phyloP scores from a whole-genome alignment of 37 sponge, comb jelly and placozoan species.

The Mnemiopsis leidyi region DNA sequence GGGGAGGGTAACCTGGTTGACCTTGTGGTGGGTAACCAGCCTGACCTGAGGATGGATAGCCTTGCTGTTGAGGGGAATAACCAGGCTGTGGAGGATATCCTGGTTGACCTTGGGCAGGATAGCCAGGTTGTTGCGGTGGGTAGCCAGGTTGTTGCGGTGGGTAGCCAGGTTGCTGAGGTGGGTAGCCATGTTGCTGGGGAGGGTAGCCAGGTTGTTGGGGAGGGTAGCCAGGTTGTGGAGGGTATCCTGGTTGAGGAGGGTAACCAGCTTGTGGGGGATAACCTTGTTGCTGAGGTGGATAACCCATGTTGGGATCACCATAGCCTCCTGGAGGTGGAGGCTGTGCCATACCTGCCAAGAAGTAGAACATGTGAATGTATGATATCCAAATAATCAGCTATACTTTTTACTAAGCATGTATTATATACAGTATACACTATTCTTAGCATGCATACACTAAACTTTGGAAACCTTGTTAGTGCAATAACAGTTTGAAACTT shows the following conservation, averaged over 20 bases:
- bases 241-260: not conserved
- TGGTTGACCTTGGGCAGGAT: not conserved
- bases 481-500: too few species aligned
- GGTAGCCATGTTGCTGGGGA: conserved; percentile 54
- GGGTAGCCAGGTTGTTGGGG: conserved; percentile 22
- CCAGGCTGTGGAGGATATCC: conserved; percentile 35
- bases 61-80: conserved; percentile 18
- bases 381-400: too few species aligned
- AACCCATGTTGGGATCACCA: not conserved
- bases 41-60: conserved; percentile 33
- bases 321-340: conserved; percentile 43
- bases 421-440: too few species aligned
- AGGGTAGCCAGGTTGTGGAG: conserved; percentile 17
- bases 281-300: conserved; percentile 39
- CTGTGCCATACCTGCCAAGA: conserved; percentile 58
- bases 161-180: conserved; percentile 59
- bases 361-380: too few species aligned
- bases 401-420: too few species aligned
- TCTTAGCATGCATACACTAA: too few species aligned
- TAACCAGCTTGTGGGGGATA: conserved; percentile 51
- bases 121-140: conserved; percentile 57
- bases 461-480: too few species aligned
- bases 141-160: conserved; percentile 60
- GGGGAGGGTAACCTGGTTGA: conserved; percentile 57
- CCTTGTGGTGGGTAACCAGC: conserved; percentile 51